Evolutionary conservation across 2,797 vertebrate species (phyloP), one percentile per base, ranked within the genome.

Genomic region (Acanthis flammea): DNA sequence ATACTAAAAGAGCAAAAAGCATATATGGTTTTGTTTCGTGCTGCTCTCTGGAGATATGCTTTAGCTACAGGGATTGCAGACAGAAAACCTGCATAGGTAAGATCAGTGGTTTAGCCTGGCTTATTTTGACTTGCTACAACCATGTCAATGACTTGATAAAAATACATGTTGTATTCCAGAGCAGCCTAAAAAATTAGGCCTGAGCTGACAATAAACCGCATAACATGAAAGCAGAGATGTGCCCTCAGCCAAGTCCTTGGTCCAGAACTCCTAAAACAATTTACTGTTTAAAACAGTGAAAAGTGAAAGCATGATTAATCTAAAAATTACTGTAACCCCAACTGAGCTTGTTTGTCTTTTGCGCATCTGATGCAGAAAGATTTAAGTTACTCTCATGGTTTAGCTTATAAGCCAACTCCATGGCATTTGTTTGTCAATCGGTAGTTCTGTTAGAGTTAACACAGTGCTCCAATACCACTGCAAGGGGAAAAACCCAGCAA

Each of bases 391-490:
- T 91, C 47, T 50, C 42, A 45, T 27, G 70, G 41, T 55, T 61
- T 37, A 48, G 54, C 9, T 91, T 37, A 61, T 76, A 79, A 94
- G 13, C 61, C 55, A 82, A 66, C 73, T 76, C 76, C 58, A n/a
- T 61, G 86, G 66, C 81, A 48, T 86, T 88, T 42, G 48, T 84
- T 94, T 91, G 84, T 87, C 84, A 86, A 41, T 94, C 95, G 93
- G 92, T 68, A 93, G 80, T 68, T 94, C 78, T 92, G 73, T 78
- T 66, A 61, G 58, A 88, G 91, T 78, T 53, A 95, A 85, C 54
- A 30, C 54, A 63, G 61, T 66, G 73, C 74, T 94, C 41, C 57
- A 63, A 41, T 58, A 94, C 42, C 73, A 48, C 67, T 81, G 81
- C n/a, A 90, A 93, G 44, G 39, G 42, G 21, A 27, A 77, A 84